Base-by-base conservation (phyloP, 2,797 vertebrate species). In the Rachycentron canadum region DNA sequence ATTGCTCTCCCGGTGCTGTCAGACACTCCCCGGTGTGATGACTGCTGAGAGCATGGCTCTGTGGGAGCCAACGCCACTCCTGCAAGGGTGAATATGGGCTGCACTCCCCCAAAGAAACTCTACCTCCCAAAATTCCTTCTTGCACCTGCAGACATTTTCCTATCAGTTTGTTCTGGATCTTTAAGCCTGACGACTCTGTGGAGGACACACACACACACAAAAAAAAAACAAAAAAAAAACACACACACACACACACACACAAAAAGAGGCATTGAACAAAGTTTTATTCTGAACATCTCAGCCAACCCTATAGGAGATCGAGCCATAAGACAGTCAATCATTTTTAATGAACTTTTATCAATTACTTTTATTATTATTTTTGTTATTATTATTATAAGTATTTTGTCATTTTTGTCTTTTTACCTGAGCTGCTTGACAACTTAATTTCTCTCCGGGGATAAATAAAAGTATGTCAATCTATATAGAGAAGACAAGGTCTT, bases 131-230 rank as follows among this genome's bases (percentile, higher is more conserved):
- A 3, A 73, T 70, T 32, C 89, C 91, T 47, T 89, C 83, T 23
- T 84, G 85, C 19, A 87, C 69, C 1, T 91, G 90, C 57, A 97
- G 72, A 82, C 96, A 96, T 80, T 94, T 95, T 41, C 94, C 95
- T 79, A 96, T 81, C 0, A 88, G 87, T 56, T 93, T 92, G 77
- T 96, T 98, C 83, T 85, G 94, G 81, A 98, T 95, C 88, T 94
- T 93, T 62, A 97, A 93, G 30, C 92, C 91, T 77, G 86, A 79
- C 4, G 75, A 79, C 23, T 90, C 94, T 94, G 89, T 73, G 82
- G 74, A 88, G 25, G 11, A 50, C 69, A 83, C 2, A 82, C 2
- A 13, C 32, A 32, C 32, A 32, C 32, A 32, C n/a, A 49, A 64
- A 61, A n/a, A 52, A 45, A 67, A 58, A n/a, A n/a, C n/a, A n/a